A percentile compares a stretch with the other conserved stretches of the same genome.
Evolutionary conservation across 2,888 invertebrate species (phyloP).

Genomic region (Caradrina clavipalpis): DNA sequence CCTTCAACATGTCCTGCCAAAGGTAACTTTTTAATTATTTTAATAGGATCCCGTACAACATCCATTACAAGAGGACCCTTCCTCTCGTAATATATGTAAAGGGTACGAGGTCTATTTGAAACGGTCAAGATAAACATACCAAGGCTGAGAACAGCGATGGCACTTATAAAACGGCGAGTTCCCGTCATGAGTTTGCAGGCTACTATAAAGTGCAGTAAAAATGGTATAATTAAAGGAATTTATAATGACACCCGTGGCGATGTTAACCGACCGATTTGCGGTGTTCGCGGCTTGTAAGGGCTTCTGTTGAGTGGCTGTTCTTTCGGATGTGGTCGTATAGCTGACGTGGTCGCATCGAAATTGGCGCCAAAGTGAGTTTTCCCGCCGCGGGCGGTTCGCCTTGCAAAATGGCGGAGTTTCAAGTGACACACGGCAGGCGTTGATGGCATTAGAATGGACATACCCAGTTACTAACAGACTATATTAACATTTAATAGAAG

Average conservation of each 20-base stretch:
- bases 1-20: slow-evolving; percentile 92
- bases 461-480: slow-evolving; percentile 56
- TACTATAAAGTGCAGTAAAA: slow-evolving; percentile 83
- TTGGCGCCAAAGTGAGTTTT: slow-evolving; percentile 90
- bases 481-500: slow-evolving; percentile 35
- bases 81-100: slow-evolving; percentile 41
- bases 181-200: slow-evolving; percentile 70
- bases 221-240: slow-evolving; percentile 87
- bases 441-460: slow-evolving; percentile 77
- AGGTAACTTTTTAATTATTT: slow-evolving; percentile 83
- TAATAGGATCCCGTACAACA: slow-evolving; percentile 46
- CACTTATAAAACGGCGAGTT: slow-evolving; percentile 78
- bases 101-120: slow-evolving; percentile 51
- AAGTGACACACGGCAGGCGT: slow-evolving; percentile 84
- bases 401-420: slow-evolving; percentile 89
- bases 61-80: slow-evolving; percentile 35
- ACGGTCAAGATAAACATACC: slow-evolving; percentile 75
- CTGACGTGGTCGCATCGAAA: slow-evolving; percentile 82
- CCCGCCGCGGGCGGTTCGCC: slow-evolving; percentile 88
- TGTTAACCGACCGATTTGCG: slow-evolving; percentile 72
- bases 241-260: slow-evolving; percentile 80
- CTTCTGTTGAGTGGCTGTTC: slow-evolving; percentile 53
- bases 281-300: slow-evolving; percentile 58
- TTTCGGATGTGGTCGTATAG: slow-evolving; percentile 75
- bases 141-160: slow-evolving; percentile 80